A percentile compares a stretch with the other conserved stretches of the same genome.
phyloP scores from a whole-genome alignment of 2,888 invertebrate genomes.

The Caenorhabditis sp. region DNA sequence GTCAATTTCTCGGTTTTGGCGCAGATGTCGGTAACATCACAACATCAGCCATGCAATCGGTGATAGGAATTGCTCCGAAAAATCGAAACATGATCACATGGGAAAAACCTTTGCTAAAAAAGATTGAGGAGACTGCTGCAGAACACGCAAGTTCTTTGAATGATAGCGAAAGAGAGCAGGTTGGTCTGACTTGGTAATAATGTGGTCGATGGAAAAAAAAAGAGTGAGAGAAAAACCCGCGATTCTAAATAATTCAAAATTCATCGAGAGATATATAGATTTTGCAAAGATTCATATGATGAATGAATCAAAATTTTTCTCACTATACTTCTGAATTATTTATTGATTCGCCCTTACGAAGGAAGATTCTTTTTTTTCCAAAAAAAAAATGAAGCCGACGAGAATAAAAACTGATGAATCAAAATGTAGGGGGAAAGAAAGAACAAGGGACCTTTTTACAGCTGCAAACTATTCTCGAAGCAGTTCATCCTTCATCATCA shows the following conservation, averaged over 20 bases:
- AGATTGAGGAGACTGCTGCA: slow-evolving; percentile 70
- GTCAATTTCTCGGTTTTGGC: slow-evolving; percentile 69
- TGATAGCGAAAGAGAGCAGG: slow-evolving; percentile 69
- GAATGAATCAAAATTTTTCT: slow-evolving; percentile 21
- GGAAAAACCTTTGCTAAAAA: slow-evolving; percentile 69
- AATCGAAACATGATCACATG: slow-evolving; percentile 70
- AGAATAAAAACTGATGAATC: slow-evolving; percentile 17
- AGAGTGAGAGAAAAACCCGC: neutral
- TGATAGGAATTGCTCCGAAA: slow-evolving; percentile 67
- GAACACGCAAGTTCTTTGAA: slow-evolving; percentile 68
- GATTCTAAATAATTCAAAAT: neutral
- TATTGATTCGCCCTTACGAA: slow-evolving; percentile 8
- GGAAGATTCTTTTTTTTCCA: slow-evolving; percentile 18
- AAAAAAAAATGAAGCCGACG: slow-evolving; percentile 12
- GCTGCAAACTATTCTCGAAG: slow-evolving; percentile 69
- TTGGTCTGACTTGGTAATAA: neutral
- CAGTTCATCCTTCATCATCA: slow-evolving; percentile 61
- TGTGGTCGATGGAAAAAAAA: no score
- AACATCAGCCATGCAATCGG: slow-evolving; percentile 68
- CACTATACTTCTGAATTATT: slow-evolving; percentile 25
- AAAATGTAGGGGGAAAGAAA: neutral
- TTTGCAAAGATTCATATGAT: slow-evolving; percentile 1
- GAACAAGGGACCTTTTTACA: slow-evolving; percentile 16
- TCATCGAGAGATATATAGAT: neutral
- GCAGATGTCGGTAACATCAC: slow-evolving; percentile 70